Conservation (phyloP, 2,797 vertebrate species). For the Hapalemur alaotrensis region DNA sequence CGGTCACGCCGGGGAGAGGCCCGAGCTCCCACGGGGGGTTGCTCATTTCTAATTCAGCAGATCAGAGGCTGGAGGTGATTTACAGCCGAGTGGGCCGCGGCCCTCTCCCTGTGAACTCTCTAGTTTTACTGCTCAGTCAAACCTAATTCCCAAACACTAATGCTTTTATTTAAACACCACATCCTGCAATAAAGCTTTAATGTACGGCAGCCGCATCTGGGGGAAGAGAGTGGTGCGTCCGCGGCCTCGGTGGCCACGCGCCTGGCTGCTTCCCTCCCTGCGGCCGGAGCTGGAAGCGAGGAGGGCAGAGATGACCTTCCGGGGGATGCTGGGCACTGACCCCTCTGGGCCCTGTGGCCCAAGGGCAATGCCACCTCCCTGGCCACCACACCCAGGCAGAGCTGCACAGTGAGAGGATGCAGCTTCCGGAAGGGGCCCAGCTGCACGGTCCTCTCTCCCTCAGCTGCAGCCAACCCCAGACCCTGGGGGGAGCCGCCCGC, state of each 20-base stretch:
- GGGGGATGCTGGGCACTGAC: background rate
- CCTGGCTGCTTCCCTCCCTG: conserved; percentile 35
- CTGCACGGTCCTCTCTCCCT: background rate
- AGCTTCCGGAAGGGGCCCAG: background rate
- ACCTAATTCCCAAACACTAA: conserved; percentile 43
- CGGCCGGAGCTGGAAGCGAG: conserved; percentile 46
- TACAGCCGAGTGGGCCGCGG: background rate
- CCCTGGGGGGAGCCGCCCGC: rapidly evolving
- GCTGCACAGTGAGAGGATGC: rapidly evolving
- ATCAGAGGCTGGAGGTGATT: background rate
- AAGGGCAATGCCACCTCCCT: background rate
- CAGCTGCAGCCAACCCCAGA: background rate
- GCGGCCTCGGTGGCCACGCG: background rate
- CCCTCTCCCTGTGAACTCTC: background rate
- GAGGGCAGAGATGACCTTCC: conserved; percentile 50
- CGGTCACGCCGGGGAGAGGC: background rate
- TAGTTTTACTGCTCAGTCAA: conserved; percentile 41
- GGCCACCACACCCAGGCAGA: too few relatives aligned
- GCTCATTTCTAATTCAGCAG: conserved; percentile 34
- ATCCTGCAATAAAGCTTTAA: conserved; percentile 67
- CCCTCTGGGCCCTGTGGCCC: background rate
- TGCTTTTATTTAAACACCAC: conserved; percentile 55
- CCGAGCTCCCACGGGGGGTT: background rate
- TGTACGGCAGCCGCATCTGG: background rate
- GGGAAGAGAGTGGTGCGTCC: background rate